These are phyloP conservation scores for Melipona quadrifasciata DNA, from an alignment of 1,140 invertebrate genomes.

Conservation along the genomic window DNA sequence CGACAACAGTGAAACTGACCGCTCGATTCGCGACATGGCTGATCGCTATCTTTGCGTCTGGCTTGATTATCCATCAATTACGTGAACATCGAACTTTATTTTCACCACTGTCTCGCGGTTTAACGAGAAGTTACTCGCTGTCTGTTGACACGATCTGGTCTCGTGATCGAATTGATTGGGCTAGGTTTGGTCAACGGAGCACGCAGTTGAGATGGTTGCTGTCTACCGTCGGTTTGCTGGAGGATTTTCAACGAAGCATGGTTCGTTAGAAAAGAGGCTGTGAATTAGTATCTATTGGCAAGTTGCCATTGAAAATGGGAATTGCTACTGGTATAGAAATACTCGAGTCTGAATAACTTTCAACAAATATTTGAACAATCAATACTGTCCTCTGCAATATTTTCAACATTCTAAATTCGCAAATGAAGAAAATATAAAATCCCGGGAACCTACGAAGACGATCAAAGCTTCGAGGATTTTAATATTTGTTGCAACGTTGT, in stretches of 20 bases:
- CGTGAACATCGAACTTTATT: constrained; percentile 10
- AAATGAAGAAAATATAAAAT: neutral
- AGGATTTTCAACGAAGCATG: neutral
- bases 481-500: neutral
- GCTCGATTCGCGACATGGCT: constrained; percentile 24
- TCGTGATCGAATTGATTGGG: neutral
- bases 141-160: neutral
- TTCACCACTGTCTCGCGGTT: constrained; percentile 6
- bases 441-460: no score
- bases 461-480: neutral
- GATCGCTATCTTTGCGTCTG: constrained; percentile 38
- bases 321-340: neutral
- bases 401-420: neutral
- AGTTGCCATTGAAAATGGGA: neutral
- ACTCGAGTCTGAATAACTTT: neutral
- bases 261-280: neutral
- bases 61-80: constrained; percentile 49
- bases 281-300: no score
- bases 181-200: neutral
- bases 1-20: constrained; percentile 39
- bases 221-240: no score
- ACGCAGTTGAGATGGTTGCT: neutral
- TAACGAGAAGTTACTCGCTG: neutral
- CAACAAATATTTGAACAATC: neutral
- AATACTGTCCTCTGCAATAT: neutral